Evolutionary conservation across 2,113 vertebrate genomes (phyloP).

Genomic region (Pluvialis apricaria): DNA sequence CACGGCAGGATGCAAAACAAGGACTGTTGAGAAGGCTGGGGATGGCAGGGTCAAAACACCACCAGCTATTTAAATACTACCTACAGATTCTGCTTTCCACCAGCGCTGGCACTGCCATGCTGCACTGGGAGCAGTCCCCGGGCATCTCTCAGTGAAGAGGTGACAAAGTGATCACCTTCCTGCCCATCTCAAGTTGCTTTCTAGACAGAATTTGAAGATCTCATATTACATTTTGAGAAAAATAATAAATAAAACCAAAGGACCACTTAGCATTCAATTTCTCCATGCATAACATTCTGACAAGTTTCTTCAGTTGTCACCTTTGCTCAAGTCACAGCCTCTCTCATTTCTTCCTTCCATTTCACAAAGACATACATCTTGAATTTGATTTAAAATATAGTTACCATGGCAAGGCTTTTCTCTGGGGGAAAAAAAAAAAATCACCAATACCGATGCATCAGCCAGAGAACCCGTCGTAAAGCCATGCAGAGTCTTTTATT

Average conservation of each 20-base stretch:
- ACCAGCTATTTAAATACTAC: neutral
- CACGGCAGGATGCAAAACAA: neutral
- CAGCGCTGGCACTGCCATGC: rapidly evolving
- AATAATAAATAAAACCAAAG: neutral
- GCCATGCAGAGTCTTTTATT: neutral
- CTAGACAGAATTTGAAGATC: neutral
- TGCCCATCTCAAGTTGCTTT: neutral
- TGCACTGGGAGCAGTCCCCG: rapidly evolving
- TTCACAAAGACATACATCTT: neutral
- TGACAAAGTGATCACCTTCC: neutral
- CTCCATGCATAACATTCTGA: neutral
- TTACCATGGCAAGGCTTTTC: neutral
- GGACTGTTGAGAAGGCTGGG: neutral
- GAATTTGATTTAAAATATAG: neutral
- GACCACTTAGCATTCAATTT: neutral
- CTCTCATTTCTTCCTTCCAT: neutral
- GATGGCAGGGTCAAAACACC: neutral
- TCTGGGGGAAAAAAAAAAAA: neutral
- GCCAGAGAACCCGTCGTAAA: neutral
- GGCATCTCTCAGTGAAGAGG: neutral
- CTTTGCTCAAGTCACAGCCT: neutral
- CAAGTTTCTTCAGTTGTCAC: neutral
- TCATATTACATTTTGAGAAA: neutral
- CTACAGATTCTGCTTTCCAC: neutral
- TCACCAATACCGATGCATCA: neutral